Evolutionary conservation across 2,113 vertebrate species (phyloP).

Genomic region (Chlorodrepanis virens): DNA sequence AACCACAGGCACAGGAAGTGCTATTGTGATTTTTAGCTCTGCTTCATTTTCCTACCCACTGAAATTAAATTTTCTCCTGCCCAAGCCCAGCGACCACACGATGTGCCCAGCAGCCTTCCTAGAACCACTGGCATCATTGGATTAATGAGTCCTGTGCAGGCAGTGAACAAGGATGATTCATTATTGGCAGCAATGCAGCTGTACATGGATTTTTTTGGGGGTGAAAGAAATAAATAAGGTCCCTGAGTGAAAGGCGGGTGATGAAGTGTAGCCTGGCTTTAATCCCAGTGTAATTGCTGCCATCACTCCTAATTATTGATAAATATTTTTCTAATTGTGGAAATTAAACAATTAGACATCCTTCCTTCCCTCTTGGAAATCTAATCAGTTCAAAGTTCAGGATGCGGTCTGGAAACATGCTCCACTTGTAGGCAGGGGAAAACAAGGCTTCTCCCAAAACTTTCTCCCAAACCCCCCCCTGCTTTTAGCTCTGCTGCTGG

Average conservation of each 20-base stretch:
- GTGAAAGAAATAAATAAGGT: background rate
- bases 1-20: background rate
- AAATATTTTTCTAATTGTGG: conserved; percentile 54
- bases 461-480: background rate
- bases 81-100: background rate
- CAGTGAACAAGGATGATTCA: background rate
- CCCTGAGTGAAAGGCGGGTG: background rate
- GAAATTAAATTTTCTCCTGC: background rate
- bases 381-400: background rate
- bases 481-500: background rate
- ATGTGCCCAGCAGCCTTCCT: background rate
- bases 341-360: conserved; percentile 52
- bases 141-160: background rate
- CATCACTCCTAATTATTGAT: conserved; percentile 40
- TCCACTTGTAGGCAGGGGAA: background rate
- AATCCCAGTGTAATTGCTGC: conserved; percentile 19
- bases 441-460: background rate
- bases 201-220: background rate
- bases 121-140: background rate
- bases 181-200: background rate
- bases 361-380: conserved; percentile 52
- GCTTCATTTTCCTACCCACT: background rate
- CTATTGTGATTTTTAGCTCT: background rate
- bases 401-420: background rate
- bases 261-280: conserved; percentile 36